Evolutionary conservation across 2,797 vertebrate species (phyloP).

Genomic region (Leptatherina wallacei): DNA sequence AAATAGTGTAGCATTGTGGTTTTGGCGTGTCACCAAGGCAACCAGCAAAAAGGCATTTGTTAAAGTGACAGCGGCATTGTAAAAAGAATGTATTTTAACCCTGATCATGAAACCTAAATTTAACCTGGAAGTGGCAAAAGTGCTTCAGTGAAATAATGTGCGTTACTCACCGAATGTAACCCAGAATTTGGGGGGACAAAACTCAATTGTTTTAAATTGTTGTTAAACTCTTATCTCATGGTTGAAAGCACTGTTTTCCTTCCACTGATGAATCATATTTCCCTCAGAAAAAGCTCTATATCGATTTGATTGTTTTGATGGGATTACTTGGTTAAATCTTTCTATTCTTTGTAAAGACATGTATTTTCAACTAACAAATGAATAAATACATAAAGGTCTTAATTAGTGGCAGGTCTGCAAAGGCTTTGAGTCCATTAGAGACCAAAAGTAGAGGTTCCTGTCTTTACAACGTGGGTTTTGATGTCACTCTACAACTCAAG

Average conservation of each 20-base stretch:
- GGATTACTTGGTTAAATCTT: not conserved
- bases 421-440: not conserved
- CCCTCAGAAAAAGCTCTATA: not conserved
- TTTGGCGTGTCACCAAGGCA: not conserved
- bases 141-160: not conserved
- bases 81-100: conserved; percentile 5
- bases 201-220: not conserved
- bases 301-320: not conserved
- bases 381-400: not conserved
- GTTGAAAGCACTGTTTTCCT: not conserved
- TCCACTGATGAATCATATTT: not conserved
- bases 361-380: not conserved
- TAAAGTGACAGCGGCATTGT: not conserved
- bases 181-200: no score
- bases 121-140: not conserved
- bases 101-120: not conserved
- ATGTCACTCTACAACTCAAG: not conserved
- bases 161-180: not conserved
- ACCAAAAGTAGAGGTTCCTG: not conserved
- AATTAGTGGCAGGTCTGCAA: not conserved
- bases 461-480: not conserved
- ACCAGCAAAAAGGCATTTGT: not conserved
- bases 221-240: not conserved
- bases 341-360: not conserved
- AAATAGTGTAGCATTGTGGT: not conserved